Evolutionary conservation across 2,113 vertebrate species (phyloP), one percentile per base, ranked within the genome.

Genomic region (Alligator mississippiensis): DNA sequence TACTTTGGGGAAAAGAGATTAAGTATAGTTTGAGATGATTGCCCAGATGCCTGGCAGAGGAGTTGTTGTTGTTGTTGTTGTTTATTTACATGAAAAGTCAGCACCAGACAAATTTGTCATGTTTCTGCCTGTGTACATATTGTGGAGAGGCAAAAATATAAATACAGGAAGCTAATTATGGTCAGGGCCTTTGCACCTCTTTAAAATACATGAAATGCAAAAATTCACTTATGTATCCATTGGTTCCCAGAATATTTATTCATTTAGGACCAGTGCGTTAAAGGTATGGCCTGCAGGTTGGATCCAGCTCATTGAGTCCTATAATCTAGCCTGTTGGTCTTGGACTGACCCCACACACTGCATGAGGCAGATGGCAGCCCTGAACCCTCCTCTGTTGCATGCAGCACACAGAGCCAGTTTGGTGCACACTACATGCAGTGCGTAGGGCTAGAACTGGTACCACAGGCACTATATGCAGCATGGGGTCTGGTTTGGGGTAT

Each of bases 1-100:
- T 88, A 88, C 83, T 95, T 58, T 84, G 80, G 79, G 62, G 78
- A 75, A 80, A n/a, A 47, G 57, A 89, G 64, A 60, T 70, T 61
- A 89, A 92, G 78, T 68, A 70, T 28, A 34, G 27, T 91, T 88
- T 90, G 70, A 84, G 80, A 75, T 0, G 0, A 60, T 79, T 90
- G 82, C 77, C 90, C 59, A 82, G 38, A 88, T 88, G 77, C 38
- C 79, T 87, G 76, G 77, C 19, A 27, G 25, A 93, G 85, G 28
- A 4, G 47, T 9, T 47, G 47, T 47, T 47, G 47, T 47, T 47
- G 38, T 7, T 47, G 38, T 8, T 47, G 47, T 54, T 57, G 82
- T 5, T 76, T 34, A 28, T 92, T 90, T 60, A 27, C 1, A 1
- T 85, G 81, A 80, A 82, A 93, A 86, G 84, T 47, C 28, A 22